These are phyloP conservation scores for Dipodomys stephensi DNA, from an alignment of 2,113 vertebrate genomes.

Conservation along the genomic window DNA sequence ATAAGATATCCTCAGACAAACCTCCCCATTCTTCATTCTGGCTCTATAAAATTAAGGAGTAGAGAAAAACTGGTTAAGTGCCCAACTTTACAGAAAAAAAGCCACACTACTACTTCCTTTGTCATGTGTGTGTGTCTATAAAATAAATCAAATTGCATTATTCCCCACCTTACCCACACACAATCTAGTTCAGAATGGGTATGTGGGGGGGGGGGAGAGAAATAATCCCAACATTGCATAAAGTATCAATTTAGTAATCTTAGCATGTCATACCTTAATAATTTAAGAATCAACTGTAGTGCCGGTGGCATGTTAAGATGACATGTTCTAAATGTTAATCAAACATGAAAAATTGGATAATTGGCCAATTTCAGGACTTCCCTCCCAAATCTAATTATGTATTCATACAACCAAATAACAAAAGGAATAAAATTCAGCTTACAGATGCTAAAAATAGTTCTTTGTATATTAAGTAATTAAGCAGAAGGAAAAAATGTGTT, in stretches of 20 bases:
- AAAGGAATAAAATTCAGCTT: constrained; percentile 44
- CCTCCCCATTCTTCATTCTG: constrained; percentile 98
- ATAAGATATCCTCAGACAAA: constrained; percentile 98
- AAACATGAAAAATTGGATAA: constrained; percentile 69
- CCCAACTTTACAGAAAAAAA: constrained; percentile 70
- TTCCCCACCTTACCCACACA: neutral
- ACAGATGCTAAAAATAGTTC: constrained; percentile 58
- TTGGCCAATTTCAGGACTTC: constrained; percentile 59
- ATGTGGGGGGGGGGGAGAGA: neutral
- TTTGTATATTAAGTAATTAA: constrained; percentile 57
- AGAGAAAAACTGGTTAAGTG: constrained; percentile 85
- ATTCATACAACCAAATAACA: constrained; percentile 47
- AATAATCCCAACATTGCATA: constrained; percentile 38
- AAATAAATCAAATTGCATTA: constrained; percentile 52
- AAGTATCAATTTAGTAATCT: constrained; percentile 60
- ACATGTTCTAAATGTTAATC: constrained; percentile 60
- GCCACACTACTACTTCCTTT: constrained; percentile 61
- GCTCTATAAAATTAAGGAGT: constrained; percentile 94
- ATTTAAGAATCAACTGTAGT: constrained; percentile 60
- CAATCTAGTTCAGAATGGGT: constrained; percentile 59
- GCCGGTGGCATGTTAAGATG: constrained; percentile 68
- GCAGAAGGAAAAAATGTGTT: constrained; percentile 35
- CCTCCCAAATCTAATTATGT: constrained; percentile 59
- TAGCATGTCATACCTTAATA: constrained; percentile 49
- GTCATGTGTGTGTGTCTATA: constrained; percentile 40